These are phyloP conservation scores for Liodrosophila aerea DNA, from an alignment of 2,888 invertebrate genomes.

Conservation along the genomic window DNA sequence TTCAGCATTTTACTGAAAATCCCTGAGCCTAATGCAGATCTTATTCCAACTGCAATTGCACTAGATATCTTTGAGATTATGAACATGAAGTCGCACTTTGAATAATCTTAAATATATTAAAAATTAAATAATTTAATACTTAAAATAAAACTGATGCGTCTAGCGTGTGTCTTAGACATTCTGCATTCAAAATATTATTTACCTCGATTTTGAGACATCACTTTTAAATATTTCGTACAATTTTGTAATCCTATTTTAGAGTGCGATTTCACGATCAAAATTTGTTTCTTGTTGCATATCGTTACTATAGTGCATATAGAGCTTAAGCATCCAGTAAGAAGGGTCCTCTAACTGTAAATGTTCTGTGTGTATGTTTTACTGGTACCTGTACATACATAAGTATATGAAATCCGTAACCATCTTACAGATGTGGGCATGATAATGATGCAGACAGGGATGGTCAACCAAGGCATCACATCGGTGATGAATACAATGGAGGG, in stretches of 20 bases:
- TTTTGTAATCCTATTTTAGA: too few relatives aligned
- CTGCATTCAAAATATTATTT: too few relatives aligned
- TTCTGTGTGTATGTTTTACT: constrained; percentile 40
- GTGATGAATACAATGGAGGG: constrained; percentile 87
- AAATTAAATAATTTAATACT: too few relatives aligned
- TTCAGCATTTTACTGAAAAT: constrained; percentile 25
- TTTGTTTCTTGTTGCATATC: too few relatives aligned
- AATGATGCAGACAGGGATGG: constrained; percentile 98
- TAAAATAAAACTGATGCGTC: too few relatives aligned
- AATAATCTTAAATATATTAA: too few relatives aligned
- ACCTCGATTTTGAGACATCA: too few relatives aligned
- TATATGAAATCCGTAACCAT: constrained; percentile 69
- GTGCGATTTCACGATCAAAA: too few relatives aligned
- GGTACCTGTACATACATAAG: constrained; percentile 31
- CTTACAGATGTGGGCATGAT: constrained; percentile 96
- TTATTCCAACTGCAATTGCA: constrained; percentile 5
- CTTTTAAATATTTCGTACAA: too few relatives aligned
- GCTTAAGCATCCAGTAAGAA: not conserved
- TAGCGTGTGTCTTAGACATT: too few relatives aligned
- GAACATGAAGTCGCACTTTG: not conserved
- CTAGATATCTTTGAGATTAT: not conserved
- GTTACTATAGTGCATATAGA: too few relatives aligned
- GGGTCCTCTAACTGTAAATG: constrained; percentile 16
- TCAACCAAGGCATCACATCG: constrained; percentile 93
- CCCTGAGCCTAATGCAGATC: not conserved